phyloP scores from a whole-genome alignment of 2,113 vertebrate species.

The Bujurquina vittata region DNA sequence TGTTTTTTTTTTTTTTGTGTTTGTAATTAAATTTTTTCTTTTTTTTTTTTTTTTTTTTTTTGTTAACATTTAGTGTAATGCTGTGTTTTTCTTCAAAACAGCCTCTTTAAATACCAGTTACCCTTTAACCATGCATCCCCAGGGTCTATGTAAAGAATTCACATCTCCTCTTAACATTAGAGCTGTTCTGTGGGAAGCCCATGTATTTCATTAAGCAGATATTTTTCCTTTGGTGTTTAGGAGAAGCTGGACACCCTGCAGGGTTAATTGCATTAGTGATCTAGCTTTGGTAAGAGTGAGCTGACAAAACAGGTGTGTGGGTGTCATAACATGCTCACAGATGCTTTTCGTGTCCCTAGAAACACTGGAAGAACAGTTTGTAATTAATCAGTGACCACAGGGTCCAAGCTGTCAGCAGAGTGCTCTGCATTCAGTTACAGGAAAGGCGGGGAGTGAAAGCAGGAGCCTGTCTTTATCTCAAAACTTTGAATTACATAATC shows the following conservation, averaged over 20 bases:
- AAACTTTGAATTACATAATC: conserved; percentile 60
- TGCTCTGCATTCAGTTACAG: conserved; percentile 68
- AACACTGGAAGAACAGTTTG: conserved; percentile 43
- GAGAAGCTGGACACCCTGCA: conserved; percentile 12
- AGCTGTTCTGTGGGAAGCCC: conserved; percentile 22
- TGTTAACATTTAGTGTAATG: conserved; percentile 28
- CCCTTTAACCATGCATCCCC: conserved; percentile 38
- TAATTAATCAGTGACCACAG: conserved; percentile 47
- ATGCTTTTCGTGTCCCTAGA: conserved; percentile 38
- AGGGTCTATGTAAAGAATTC: conserved; percentile 34
- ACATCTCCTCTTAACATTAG: conserved; percentile 26
- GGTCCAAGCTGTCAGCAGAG: conserved; percentile 55
- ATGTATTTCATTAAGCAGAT: conserved; percentile 23
- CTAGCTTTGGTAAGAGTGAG: conserved; percentile 19
- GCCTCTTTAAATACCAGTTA: conserved; percentile 35
- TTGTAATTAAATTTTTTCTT: too few species aligned
- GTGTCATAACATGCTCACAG: conserved; percentile 37
- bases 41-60: conserved; percentile 52
- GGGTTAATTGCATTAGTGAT: conserved; percentile 23
- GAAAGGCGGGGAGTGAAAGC: conserved; percentile 44
- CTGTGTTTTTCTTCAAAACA: conserved; percentile 35
- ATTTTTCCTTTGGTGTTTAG: conserved; percentile 22
- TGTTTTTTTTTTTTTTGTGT: too few species aligned
- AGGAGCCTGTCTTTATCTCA: conserved; percentile 43
- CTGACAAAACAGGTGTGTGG: conserved; percentile 35